Conservation (phyloP, 1,140 invertebrate genomes). For the Drosophila parvula region DNA sequence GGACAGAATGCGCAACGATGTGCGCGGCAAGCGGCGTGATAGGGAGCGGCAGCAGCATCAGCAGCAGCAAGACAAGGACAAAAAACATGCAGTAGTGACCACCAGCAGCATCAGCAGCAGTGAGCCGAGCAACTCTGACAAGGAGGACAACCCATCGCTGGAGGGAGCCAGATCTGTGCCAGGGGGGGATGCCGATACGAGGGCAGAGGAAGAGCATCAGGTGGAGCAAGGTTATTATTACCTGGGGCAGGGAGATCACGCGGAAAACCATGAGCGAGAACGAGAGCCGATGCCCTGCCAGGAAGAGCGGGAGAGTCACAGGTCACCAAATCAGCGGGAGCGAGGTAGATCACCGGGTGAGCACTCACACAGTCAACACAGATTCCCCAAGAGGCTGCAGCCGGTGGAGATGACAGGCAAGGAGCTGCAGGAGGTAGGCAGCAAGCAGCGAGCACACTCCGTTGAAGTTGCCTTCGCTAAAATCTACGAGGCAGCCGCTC, state of each 20-base stretch:
- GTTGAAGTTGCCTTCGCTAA: slow-evolving; percentile 57
- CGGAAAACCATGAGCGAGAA: not conserved
- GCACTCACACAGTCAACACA: not conserved
- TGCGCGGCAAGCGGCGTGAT: slow-evolving; percentile 38
- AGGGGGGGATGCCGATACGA: not conserved
- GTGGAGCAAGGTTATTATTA: slow-evolving; percentile 10
- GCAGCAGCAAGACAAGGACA: slow-evolving; percentile 21
- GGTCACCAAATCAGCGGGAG: slow-evolving; percentile 8
- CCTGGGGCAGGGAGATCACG: slow-evolving; percentile 10
- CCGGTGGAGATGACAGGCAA: not conserved
- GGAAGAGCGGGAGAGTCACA: not conserved
- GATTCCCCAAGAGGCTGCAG: not conserved
- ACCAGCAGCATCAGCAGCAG: slow-evolving; percentile 20
- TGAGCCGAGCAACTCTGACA: slow-evolving; percentile 19
- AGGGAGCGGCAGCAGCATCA: slow-evolving; percentile 24
- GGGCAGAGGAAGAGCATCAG: slow-evolving; percentile 4
- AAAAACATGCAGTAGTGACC: slow-evolving; percentile 8
- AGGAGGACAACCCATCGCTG: slow-evolving; percentile 7
- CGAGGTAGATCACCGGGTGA: not conserved
- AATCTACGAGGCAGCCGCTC: slow-evolving; percentile 61
- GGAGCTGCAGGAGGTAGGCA: not conserved
- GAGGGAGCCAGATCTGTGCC: not conserved
- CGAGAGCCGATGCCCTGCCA: not conserved
- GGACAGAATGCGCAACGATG: slow-evolving; percentile 70
- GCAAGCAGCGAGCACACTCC: not conserved